Conservation (phyloP, 2,888 invertebrate species). For the Eulithis prunata region DNA sequence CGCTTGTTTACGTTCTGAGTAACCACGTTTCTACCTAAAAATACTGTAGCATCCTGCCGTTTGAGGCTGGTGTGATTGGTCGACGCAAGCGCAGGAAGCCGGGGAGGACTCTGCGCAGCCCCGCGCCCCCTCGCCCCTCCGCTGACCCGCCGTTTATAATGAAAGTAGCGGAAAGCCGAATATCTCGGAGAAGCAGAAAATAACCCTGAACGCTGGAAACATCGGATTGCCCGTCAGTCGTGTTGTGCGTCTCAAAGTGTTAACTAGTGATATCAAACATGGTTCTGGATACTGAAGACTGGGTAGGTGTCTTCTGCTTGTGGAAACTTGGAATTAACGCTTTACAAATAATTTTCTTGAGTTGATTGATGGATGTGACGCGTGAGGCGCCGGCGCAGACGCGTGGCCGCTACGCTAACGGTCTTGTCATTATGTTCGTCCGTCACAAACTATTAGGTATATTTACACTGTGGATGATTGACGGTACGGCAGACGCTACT, state of each 20-base stretch:
- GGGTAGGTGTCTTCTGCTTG: slow-evolving; percentile 69
- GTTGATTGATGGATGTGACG: slow-evolving; percentile 45
- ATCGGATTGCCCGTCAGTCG: slow-evolving; percentile 75
- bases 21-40: slow-evolving; percentile 81
- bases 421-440: slow-evolving; percentile 55
- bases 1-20: slow-evolving; percentile 81
- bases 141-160: slow-evolving; percentile 56
- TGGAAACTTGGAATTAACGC: slow-evolving; percentile 32
- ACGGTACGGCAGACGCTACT: slow-evolving; percentile 45
- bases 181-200: slow-evolving; percentile 77
- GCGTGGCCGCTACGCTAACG: slow-evolving; percentile 57
- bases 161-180: slow-evolving; percentile 75
- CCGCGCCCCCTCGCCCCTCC: slow-evolving; percentile 53
- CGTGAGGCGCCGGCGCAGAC: slow-evolving; percentile 27
- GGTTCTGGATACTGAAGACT: slow-evolving; percentile 82
- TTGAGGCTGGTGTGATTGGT: slow-evolving; percentile 80
- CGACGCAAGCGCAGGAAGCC: slow-evolving; percentile 71
- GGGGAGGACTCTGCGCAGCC: slow-evolving; percentile 67
- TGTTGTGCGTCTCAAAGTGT: slow-evolving; percentile 84
- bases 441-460: slow-evolving; percentile 41
- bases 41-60: slow-evolving; percentile 82
- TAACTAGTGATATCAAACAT: slow-evolving; percentile 82
- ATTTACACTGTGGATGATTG: slow-evolving; percentile 49
- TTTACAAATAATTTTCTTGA: slow-evolving; percentile 30
- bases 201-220: slow-evolving; percentile 83